Percentiles rank a stretch among this genome's conserved stretches.
These are phyloP conservation scores for Tragopan temminckii DNA, from an alignment of 2,797 vertebrate species.

Conservation along the genomic window DNA sequence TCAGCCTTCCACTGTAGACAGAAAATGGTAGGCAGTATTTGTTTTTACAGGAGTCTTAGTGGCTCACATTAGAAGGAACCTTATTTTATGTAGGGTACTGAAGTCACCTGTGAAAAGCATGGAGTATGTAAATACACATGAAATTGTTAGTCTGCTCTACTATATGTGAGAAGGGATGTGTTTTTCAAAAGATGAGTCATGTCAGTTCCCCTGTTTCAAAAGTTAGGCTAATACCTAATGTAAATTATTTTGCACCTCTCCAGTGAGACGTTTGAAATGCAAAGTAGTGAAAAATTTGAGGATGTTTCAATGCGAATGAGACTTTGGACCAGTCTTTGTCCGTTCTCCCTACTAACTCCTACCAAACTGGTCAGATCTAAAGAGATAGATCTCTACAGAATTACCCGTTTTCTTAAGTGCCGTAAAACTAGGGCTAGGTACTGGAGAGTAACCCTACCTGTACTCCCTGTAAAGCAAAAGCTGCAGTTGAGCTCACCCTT, in stretches of 20 bases:
- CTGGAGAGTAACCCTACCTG: slow-evolving; percentile 17
- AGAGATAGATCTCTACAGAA: not conserved
- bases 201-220: not conserved
- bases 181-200: slow-evolving; percentile 13
- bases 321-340: not conserved
- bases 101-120: not conserved
- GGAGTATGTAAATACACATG: not conserved
- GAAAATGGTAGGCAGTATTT: not conserved
- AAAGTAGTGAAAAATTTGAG: not conserved
- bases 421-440: not conserved
- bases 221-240: not conserved
- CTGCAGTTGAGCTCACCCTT: slow-evolving; percentile 54
- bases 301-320: not conserved
- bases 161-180: not conserved
- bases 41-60: not conserved
- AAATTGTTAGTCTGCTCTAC: not conserved
- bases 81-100: not conserved
- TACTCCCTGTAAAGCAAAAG: slow-evolving; percentile 28
- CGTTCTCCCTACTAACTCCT: not conserved
- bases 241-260: slow-evolving; percentile 29
- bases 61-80: not conserved
- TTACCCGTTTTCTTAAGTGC: not conserved
- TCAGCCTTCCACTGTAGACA: not conserved
- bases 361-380: not conserved
- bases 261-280: slow-evolving; percentile 20